phyloP scores from a whole-genome alignment of 2,113 vertebrate species.

The Eudyptes chrysolophus region DNA sequence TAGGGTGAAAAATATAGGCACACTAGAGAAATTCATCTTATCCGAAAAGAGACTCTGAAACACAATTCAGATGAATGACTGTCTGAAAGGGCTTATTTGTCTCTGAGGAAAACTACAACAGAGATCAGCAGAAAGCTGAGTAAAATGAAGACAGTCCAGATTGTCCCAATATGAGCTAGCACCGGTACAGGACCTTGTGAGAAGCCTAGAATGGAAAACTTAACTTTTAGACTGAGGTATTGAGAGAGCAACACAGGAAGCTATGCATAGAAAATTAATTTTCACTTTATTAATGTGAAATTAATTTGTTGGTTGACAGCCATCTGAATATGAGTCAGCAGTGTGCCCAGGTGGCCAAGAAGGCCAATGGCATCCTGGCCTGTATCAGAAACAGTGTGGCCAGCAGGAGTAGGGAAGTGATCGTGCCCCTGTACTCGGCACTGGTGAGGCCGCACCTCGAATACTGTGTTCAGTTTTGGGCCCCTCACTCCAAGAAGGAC shows the following conservation, averaged over 20 bases:
- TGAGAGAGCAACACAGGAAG: neutral
- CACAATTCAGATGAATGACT: neutral
- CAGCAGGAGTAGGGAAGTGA: too few relatives aligned
- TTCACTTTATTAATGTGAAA: neutral
- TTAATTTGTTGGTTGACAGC: too few relatives aligned
- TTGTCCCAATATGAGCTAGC: neutral
- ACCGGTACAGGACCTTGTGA: neutral
- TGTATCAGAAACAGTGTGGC: too few relatives aligned
- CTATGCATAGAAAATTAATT: neutral
- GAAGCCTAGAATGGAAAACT: neutral
- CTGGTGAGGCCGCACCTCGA: too few relatives aligned
- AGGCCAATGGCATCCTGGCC: too few relatives aligned
- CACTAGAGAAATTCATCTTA: neutral
- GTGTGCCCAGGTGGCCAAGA: too few relatives aligned
- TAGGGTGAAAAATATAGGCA: neutral
- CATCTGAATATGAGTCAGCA: too few relatives aligned
- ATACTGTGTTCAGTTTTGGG: too few relatives aligned
- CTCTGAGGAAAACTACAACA: neutral
- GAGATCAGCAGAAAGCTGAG: neutral
- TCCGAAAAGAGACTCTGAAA: neutral
- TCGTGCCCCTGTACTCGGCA: too few relatives aligned
- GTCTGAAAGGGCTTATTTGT: neutral
- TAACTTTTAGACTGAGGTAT: neutral
- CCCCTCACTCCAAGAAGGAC: too few relatives aligned
- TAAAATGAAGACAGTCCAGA: neutral